Evolutionary conservation across 2,797 vertebrate genomes (phyloP).

Genomic region (Botia kubotai): DNA sequence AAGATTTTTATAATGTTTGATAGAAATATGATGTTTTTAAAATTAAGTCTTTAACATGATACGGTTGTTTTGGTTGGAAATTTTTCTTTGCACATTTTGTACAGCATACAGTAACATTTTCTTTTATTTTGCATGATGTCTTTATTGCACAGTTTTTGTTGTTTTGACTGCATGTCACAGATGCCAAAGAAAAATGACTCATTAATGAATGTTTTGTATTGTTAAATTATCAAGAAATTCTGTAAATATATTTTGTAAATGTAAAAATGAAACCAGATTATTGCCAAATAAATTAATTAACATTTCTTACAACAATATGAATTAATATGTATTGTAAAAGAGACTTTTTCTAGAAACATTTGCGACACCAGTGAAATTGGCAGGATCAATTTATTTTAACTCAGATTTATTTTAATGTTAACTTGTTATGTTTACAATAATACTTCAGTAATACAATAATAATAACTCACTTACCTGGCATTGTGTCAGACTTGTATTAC

Average conservation of each 20-base stretch:
- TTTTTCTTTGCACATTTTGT: slow-evolving; percentile 5
- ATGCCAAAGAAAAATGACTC: background rate
- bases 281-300: background rate
- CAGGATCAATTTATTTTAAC: too few species aligned
- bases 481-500: slow-evolving; percentile 8
- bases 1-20: background rate
- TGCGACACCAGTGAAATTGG: too few species aligned
- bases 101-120: background rate
- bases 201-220: background rate
- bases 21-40: background rate
- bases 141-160: background rate
- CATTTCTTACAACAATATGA: background rate
- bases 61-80: background rate
- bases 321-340: too few species aligned
- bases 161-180: background rate
- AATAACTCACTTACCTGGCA: background rate
- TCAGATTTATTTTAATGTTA: background rate
- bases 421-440: too few species aligned
- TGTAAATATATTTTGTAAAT: background rate
- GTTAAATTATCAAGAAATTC: background rate
- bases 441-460: too few species aligned
- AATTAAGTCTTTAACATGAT: background rate
- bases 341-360: too few species aligned
- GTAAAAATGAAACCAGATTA: background rate
- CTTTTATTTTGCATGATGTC: background rate